phyloP scores from a whole-genome alignment of 1,140 invertebrate genomes.

The Nephotettix cincticeps region DNA sequence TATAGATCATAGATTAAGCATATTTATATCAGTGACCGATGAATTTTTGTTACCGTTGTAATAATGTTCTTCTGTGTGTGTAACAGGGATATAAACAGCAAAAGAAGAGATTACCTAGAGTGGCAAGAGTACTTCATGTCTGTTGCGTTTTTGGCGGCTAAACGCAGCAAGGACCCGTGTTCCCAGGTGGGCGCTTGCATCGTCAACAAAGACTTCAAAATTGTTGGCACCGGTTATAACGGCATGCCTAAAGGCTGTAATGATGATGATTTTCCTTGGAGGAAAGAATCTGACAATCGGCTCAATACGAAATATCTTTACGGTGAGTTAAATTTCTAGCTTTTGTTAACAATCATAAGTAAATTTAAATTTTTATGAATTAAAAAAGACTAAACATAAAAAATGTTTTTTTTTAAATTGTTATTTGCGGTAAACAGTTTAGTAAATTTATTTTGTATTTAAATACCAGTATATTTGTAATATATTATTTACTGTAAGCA shows the following conservation, averaged over 20 bases:
- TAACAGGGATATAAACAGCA: slow-evolving; percentile 47
- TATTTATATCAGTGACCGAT: too few relatives aligned
- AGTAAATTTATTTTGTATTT: too few relatives aligned
- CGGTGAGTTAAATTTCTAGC: slow-evolving; percentile 56
- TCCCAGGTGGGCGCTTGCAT: slow-evolving; percentile 94
- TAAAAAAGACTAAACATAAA: too few relatives aligned
- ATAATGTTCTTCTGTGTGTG: slow-evolving; percentile 36
- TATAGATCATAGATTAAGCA: too few relatives aligned
- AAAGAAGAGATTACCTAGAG: slow-evolving; percentile 60
- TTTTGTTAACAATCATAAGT: slow-evolving; percentile 4
- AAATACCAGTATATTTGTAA: too few relatives aligned
- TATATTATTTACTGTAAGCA: too few relatives aligned
- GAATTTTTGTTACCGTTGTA: too few relatives aligned
- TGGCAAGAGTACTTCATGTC: slow-evolving; percentile 97
- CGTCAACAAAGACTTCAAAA: slow-evolving; percentile 83
- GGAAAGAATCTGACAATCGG: slow-evolving; percentile 52
- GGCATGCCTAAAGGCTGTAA: slow-evolving; percentile 87
- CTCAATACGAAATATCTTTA: slow-evolving; percentile 82
- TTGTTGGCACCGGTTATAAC: slow-evolving; percentile 95
- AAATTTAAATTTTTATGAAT: background rate
- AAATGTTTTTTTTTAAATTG: too few relatives aligned
- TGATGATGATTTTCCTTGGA: slow-evolving; percentile 91
- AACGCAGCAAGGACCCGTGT: slow-evolving; percentile 90
- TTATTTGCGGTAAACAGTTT: too few relatives aligned
- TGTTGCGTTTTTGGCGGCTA: slow-evolving; percentile 76